Evolutionary conservation across 2,113 vertebrate genomes (phyloP), one percentile per base, ranked within the genome.

Genomic region (Marcusenius ussheri): DNA sequence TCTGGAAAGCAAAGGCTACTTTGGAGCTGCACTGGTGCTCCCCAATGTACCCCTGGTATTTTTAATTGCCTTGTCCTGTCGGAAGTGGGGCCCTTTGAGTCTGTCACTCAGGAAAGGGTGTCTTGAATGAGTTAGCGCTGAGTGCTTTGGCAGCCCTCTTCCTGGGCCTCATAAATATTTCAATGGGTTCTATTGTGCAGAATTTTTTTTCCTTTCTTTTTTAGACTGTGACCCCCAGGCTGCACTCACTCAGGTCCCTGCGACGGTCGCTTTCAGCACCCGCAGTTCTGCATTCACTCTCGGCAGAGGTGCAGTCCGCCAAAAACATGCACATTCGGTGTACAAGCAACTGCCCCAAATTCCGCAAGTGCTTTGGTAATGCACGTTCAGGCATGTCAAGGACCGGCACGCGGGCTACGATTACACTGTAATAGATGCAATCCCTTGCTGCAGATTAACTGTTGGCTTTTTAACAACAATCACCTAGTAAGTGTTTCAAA

Each of bases 51-150:
- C 45, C 83, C 39, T 11, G 42, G 24, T 21, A 45, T 47, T 47
- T 84, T 84, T 84, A 46, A 84, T n/a, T 47, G 77, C 77, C 77
- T 83, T 24, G 42, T 42, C 77, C 42, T 47, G 45, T 46, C 83
- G 42, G 42, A 84, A 84, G 39, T 84, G 83, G 83, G 83, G 83
- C 45, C 42, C 83, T 47, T 46, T 47, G 19, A 45, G 83, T 47
- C 83, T n/a, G 42, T 84, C 83, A 84, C 83, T 84, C 83, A 84
- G 83, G 83, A 84, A 84, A 84, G 83, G 83, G 83, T 47, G 83
- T 84, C 83, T 84, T 84, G 83, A 84, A 84, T 46, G 83, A 84
- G 45, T 84, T 84, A 84, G 21, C 21, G 39, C 4, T 47, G 74
- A 80, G 35, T 80, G 74, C 74, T 42, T 80, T 80, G 74, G 17